Evolutionary conservation across 2,113 vertebrate genomes (phyloP), one percentile per base, ranked within the genome.

Genomic region (Tetrax tetrax): DNA sequence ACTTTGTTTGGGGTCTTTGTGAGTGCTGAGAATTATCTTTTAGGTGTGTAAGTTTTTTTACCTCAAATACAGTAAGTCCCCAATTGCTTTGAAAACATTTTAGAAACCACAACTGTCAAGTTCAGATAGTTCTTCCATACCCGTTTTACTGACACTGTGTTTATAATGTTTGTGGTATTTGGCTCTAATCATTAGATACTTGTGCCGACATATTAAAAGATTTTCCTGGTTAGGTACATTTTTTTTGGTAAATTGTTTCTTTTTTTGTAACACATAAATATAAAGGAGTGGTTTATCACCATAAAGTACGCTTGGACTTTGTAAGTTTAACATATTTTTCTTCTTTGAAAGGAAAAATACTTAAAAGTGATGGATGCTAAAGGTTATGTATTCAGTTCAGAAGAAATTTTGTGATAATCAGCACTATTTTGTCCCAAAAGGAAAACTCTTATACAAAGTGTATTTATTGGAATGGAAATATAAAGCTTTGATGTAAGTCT

Each of bases 391-490:
- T 82, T 65, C 59, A 50, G 14, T 76, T 87, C 65, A 90, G 51
- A 69, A 70, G 20, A 89, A 71, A 68, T 83, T 80, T 87, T 90
- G 10, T 65, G 56, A 72, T 86, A 77, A 90, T 84, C 20, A 53
- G 20, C 23, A 66, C 12, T 83, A 68, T 90, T 90, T 95, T 75
- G 11, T 70, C 65, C 48, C 33, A 9, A 63, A 90, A 89, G 38
- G 27, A 84, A 88, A 74, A 45, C 10, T 31, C 8, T 38, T 45
- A n/a, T 65, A 56, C 9, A 47, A 10, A 87, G 6, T 2, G 10
- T 64, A 90, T 53, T 93, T 83, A 90, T 59, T 95, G 75, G 69
- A 94, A 96, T 28, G 51, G 70, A 96, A 96, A 94, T 83, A 56
- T 18, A 87, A 93, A 77, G 7, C 89, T 91, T 95, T 93, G 66